Percentiles rank a stretch among this genome's conserved stretches.
Evolutionary conservation across 2,797 vertebrate species (phyloP).

Genomic region (Bovichtus diacanthus): DNA sequence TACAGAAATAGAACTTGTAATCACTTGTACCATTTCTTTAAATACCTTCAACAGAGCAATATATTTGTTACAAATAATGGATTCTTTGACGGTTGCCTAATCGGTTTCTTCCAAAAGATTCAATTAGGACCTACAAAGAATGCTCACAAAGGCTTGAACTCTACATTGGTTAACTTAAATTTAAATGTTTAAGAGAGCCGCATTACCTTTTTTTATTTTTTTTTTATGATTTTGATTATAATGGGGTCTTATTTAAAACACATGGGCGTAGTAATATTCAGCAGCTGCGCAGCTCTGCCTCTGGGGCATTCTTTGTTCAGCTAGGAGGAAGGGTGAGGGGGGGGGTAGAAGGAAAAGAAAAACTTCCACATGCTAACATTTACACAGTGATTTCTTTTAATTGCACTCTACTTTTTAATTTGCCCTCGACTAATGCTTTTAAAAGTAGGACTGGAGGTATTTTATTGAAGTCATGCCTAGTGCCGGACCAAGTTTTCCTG

Average conservation of each 20-base stretch:
- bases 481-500: slow-evolving; percentile 77
- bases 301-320: slow-evolving; percentile 85
- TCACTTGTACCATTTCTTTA: slow-evolving; percentile 22
- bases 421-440: slow-evolving; percentile 89
- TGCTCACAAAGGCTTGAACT: slow-evolving; percentile 73
- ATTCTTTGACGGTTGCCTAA: slow-evolving; percentile 50
- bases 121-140: slow-evolving; percentile 61
- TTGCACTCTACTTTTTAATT: slow-evolving; percentile 91
- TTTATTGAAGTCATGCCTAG: slow-evolving; percentile 88
- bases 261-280: slow-evolving; percentile 88
- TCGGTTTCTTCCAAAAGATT: slow-evolving; percentile 55
- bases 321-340: slow-evolving; percentile 62
- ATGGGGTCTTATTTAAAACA: slow-evolving; percentile 89
- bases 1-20: slow-evolving; percentile 1
- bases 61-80: slow-evolving; percentile 45
- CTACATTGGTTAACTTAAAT: slow-evolving; percentile 78
- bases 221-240: slow-evolving; percentile 90
- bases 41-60: slow-evolving; percentile 21
- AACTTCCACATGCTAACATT: slow-evolving; percentile 92
- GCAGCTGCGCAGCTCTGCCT: slow-evolving; percentile 85
- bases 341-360: slow-evolving; percentile 74
- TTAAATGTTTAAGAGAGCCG: slow-evolving; percentile 84
- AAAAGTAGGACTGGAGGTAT: slow-evolving; percentile 86
- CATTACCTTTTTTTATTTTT: slow-evolving; percentile 83
- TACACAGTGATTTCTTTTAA: slow-evolving; percentile 92